phyloP scores from a whole-genome alignment of 1,140 invertebrate species.

The Tetranychus cinnabarinus region DNA sequence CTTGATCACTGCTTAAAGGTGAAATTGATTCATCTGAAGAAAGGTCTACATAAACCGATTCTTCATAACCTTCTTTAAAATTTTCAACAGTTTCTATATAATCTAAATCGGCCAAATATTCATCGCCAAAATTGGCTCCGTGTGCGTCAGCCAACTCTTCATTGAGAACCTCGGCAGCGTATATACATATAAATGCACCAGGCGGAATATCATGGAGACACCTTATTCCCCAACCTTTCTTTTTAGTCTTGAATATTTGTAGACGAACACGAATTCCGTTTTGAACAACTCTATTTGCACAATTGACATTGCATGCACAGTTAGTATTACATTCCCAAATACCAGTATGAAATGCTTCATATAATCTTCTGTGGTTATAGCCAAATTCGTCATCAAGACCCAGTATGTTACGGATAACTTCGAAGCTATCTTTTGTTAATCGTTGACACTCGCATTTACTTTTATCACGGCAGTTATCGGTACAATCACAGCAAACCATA shows the following conservation, averaged over 20 bases:
- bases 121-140: constrained; percentile 43
- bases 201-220: constrained; percentile 38
- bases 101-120: constrained; percentile 62
- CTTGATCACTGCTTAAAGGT: neutral
- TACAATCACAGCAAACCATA: constrained; percentile 46
- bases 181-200: constrained; percentile 67
- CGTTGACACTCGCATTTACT: constrained; percentile 21
- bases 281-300: constrained; percentile 67
- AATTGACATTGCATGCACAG: constrained; percentile 42
- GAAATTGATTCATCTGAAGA: neutral
- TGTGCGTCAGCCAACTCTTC: constrained; percentile 63
- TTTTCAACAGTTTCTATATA: constrained; percentile 36
- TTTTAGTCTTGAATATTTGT: constrained; percentile 5
- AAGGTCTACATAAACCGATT: neutral
- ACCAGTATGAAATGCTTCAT: neutral
- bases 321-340: constrained; percentile 74
- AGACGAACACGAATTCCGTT: constrained; percentile 26
- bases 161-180: constrained; percentile 74
- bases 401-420: constrained; percentile 41
- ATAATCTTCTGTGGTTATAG: constrained; percentile 38
- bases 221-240: constrained; percentile 70
- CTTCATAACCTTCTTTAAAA: constrained; percentile 1
- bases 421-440: constrained; percentile 21
- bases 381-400: neutral
- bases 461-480: constrained; percentile 22